Base-by-base conservation (phyloP, 1,140 invertebrate species). In the Apocrypta bakeri region DNA sequence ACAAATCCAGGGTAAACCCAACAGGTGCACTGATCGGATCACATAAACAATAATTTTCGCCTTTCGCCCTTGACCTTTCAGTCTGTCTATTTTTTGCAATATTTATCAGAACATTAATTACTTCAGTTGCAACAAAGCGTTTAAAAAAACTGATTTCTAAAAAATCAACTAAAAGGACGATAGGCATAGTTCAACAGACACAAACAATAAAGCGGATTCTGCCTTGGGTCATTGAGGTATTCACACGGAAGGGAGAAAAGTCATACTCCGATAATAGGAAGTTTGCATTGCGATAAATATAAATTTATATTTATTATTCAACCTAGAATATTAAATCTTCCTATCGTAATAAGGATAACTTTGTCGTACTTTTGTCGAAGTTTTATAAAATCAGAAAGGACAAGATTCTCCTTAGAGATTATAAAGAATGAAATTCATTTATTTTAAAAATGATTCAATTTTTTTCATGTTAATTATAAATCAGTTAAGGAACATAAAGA, bases 1-100 rank as follows among this genome's bases (percentile, higher is more conserved):
- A 76, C 25, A 76, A 77, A 71, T 77, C 17, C 27, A 63, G 64
- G 73, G 42, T 77, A 77, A 82, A 82, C 81, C 74, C 81, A 82
- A 82, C 73, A 68, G 81, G 81, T 82, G 73, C 74, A 77, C 81
- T 75, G 27, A 71, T 82, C 25, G 64, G 42, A 71, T 71, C 17
- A 77, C 48, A 82, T 37, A 82, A 81, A 40, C 27, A 81, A 56
- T 64, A 64, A 74, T 33, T 0, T 68, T 72, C 48, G 29, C 40
- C 66, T 71, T 33, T 56, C 37, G 27, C 42, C 66, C 63, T 42
- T 25, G 21, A 27, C 4, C n/a, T 56, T 56, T 21, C 7, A 56
- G 17, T 21, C n/a, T n/a, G 17, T 56, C 40, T 7, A 42, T 11
- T 42, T 42, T 42, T 14, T 42, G 11, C 40, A 42, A 42, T 11